Evolutionary conservation across 2,113 vertebrate genomes (phyloP).

Genomic region (Candoia aspera): DNA sequence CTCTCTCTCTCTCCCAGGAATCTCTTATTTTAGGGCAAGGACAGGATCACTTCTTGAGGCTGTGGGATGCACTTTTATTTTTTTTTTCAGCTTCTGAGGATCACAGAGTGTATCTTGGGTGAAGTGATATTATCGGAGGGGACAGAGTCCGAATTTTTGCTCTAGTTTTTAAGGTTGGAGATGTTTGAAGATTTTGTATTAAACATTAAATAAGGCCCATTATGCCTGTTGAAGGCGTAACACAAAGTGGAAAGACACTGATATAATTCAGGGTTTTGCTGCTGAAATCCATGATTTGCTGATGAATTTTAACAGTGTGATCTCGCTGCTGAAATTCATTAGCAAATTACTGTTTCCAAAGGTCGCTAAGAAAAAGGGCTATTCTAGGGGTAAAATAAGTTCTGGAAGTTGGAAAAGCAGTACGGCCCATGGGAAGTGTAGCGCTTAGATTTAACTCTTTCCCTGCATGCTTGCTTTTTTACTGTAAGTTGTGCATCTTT

Average conservation of each 20-base stretch:
- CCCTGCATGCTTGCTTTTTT: neutral
- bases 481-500: neutral
- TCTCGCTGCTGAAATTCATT: neutral
- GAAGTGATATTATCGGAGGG: neutral
- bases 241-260: neutral
- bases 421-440: neutral
- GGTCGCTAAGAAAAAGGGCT: neutral
- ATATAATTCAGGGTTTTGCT: neutral
- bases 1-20: too few species aligned
- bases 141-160: accelerated
- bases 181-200: neutral
- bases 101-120: neutral
- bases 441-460: neutral
- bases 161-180: neutral
- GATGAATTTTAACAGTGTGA: neutral
- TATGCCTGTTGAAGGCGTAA: neutral
- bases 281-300: neutral
- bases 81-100: neutral
- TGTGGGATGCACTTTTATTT: neutral
- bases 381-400: neutral
- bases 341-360: neutral
- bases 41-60: neutral
- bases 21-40: neutral
- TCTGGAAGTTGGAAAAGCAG: neutral
- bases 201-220: neutral